A percentile compares a stretch with the other conserved stretches of the same genome.
These are phyloP conservation scores for Crematogaster levior DNA, from an alignment of 2,888 invertebrate species.

Conservation along the genomic window DNA sequence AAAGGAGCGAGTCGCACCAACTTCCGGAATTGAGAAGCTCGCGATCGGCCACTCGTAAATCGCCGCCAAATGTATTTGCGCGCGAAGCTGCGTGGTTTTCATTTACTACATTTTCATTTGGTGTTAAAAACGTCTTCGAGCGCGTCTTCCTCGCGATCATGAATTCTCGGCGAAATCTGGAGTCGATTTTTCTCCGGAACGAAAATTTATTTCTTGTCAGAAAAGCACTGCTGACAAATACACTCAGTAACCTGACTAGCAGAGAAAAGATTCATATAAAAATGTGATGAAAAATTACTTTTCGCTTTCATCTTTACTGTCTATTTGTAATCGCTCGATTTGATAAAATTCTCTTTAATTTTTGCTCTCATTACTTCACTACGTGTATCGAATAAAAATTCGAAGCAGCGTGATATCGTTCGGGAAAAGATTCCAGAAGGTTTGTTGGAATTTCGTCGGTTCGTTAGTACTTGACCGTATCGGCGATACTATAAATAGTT, in stretches of 20 bases:
- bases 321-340: not conserved
- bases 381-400: not conserved
- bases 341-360: not conserved
- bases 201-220: not conserved
- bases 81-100: slow-evolving; percentile 13
- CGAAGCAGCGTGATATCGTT: not conserved
- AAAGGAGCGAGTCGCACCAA: slow-evolving; percentile 12
- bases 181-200: slow-evolving; percentile 6
- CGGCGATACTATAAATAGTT: slow-evolving; percentile 72
- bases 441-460: slow-evolving; percentile 62
- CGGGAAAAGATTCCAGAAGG: slow-evolving; percentile 37
- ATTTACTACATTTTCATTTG: not conserved
- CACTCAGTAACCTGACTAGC: not conserved
- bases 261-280: not conserved
- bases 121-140: not conserved
- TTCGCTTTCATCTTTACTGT: not conserved
- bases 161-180: slow-evolving; percentile 1
- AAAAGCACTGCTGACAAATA: not conserved
- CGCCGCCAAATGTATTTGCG: slow-evolving; percentile 32
- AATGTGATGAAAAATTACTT: not conserved
- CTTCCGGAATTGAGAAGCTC: slow-evolving; percentile 33
- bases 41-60: slow-evolving; percentile 30
- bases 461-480: slow-evolving; percentile 67
- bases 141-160: not conserved
- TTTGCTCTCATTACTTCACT: not conserved